A percentile compares a stretch with the other conserved stretches of the same genome.
phyloP scores from a whole-genome alignment of 2,797 vertebrate genomes.

The Chlorospingus flavigularis region DNA sequence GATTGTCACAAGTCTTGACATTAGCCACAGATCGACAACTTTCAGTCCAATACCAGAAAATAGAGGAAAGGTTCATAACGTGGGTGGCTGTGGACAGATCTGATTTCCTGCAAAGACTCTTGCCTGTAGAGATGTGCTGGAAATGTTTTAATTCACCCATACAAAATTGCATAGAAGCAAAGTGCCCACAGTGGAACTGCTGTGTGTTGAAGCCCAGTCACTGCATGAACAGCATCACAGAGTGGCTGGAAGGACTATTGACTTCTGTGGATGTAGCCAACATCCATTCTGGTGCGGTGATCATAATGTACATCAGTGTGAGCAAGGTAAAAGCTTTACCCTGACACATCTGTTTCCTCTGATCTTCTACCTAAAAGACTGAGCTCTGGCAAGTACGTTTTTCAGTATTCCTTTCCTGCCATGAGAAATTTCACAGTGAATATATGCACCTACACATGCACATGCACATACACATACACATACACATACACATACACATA shows the following conservation, averaged over 20 bases:
- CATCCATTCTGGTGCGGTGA: not conserved
- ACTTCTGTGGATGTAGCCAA: not conserved
- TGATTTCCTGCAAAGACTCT: not conserved
- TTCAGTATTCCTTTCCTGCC: not conserved
- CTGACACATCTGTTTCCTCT: not conserved
- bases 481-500: not conserved
- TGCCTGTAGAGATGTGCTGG: not conserved
- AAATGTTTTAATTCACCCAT: not conserved
- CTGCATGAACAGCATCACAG: not conserved
- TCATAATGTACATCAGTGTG: not conserved
- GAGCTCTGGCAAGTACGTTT: not conserved
- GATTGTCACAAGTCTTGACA: not conserved
- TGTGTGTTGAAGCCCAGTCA: not conserved
- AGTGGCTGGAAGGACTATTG: accelerated
- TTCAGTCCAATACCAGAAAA: not conserved
- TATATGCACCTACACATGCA: no score
- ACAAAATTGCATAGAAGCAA: accelerated
- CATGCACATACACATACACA: not conserved
- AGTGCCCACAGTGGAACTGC: not conserved
- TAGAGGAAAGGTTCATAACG: accelerated
- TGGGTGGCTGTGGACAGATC: not conserved
- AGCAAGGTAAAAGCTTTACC: not conserved
- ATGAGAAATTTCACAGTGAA: not conserved
- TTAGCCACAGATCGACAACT: not conserved
- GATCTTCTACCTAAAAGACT: not conserved